Percentiles rank a stretch among this genome's conserved stretches.
phyloP scores from a whole-genome alignment of 2,797 vertebrate species.

The Euphonia xanthogaster region DNA sequence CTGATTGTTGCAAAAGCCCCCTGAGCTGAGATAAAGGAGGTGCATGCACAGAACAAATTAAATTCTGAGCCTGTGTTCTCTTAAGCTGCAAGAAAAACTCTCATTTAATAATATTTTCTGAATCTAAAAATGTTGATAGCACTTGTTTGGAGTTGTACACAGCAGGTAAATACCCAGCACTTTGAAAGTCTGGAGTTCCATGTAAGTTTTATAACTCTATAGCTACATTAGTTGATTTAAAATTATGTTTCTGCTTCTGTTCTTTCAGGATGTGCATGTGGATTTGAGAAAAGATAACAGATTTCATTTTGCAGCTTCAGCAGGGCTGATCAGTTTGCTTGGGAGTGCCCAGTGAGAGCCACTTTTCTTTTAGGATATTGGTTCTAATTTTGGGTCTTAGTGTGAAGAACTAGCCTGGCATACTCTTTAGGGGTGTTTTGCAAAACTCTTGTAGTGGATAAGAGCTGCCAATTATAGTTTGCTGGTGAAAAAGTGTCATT shows the following conservation, averaged over 20 bases:
- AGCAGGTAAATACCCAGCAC: neutral
- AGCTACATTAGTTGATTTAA: neutral
- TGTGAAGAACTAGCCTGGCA: neutral
- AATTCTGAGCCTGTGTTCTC: neutral
- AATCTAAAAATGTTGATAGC: neutral
- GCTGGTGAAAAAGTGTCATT: neutral
- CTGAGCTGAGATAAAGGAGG: neutral
- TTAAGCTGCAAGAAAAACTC: neutral
- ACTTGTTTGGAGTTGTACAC: neutral
- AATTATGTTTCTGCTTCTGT: neutral
- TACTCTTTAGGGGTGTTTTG: neutral
- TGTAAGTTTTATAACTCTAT: neutral
- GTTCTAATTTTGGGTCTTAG: neutral
- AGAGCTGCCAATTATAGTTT: neutral
- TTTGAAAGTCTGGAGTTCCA: neutral
- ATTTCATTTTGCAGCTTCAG: neutral
- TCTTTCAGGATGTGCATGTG: neutral
- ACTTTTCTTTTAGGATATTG: neutral
- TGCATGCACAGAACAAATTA: neutral
- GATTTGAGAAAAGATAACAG: neutral
- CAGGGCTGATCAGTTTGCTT: neutral
- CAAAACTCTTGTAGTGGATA: neutral
- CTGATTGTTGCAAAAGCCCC: neutral
- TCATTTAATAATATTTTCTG: neutral
- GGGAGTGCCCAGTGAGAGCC: neutral